phyloP scores from a whole-genome alignment of 1,140 invertebrate genomes.

The Drosophila erecta region DNA sequence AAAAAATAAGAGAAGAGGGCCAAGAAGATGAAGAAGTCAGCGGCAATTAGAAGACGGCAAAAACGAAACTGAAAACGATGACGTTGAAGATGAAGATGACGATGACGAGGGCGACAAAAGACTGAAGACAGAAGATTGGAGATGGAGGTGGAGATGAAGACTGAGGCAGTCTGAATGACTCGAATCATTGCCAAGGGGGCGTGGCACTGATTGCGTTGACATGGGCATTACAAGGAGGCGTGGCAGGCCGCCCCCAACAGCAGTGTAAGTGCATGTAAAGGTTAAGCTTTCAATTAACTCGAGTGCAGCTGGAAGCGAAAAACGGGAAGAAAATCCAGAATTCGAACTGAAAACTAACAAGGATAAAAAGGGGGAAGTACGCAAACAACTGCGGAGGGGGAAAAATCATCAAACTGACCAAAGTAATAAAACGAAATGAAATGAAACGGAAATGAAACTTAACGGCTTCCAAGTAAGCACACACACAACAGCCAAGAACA shows the following conservation, averaged over 20 bases:
- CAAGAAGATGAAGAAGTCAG: conserved; percentile 47
- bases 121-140: conserved; percentile 11
- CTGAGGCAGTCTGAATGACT: conserved; percentile 52
- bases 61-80: conserved; percentile 35
- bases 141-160: conserved; percentile 5
- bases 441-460: conserved; percentile 82
- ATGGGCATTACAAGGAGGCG: conserved; percentile 46
- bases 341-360: conserved; percentile 53
- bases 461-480: conserved; percentile 78
- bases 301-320: conserved; percentile 34
- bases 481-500: conserved; percentile 66
- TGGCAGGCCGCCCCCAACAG: conserved; percentile 12
- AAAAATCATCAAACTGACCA: conserved; percentile 66
- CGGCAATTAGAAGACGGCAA: conserved; percentile 71
- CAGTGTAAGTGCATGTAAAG: conserved; percentile 53
- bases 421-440: conserved; percentile 78
- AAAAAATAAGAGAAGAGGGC: conserved; percentile 13
- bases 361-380: conserved; percentile 24
- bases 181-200: conserved; percentile 41
- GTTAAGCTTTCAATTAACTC: conserved; percentile 76
- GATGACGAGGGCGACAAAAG: conserved; percentile 31
- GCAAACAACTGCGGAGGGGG: not conserved
- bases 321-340: conserved; percentile 3
- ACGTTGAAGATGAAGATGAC: conserved; percentile 4
- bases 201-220: conserved; percentile 54